phyloP scores from a whole-genome alignment of 1,140 invertebrate species.

The Aphis craccivora region DNA sequence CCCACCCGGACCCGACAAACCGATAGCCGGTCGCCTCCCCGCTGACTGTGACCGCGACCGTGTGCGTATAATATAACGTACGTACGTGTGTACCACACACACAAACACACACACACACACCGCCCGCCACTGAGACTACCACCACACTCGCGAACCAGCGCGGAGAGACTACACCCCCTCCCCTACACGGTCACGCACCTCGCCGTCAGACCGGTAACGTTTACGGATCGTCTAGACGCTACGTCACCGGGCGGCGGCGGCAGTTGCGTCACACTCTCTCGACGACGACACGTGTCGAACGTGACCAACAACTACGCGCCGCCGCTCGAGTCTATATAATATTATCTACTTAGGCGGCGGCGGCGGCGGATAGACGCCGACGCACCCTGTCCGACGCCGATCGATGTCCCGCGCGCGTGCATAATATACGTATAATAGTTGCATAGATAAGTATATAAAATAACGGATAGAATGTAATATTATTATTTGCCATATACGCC shows the following conservation, averaged over 20 bases:
- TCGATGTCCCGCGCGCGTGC: conserved; percentile 13
- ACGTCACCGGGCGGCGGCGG: conserved; percentile 43
- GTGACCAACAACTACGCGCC: conserved; percentile 41
- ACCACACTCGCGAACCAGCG: not conserved
- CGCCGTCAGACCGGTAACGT: conserved; percentile 15
- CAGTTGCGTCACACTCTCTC: conserved; percentile 44
- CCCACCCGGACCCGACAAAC: not conserved
- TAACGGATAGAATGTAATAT: not conserved
- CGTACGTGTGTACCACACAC: not conserved
- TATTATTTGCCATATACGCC: not conserved
- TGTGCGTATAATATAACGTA: not conserved
- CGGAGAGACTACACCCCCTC: not conserved
- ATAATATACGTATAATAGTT: not conserved
- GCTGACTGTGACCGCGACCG: not conserved
- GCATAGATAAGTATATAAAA: no score
- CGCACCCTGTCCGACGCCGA: not conserved
- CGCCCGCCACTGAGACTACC: not conserved
- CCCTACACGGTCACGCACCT: not conserved
- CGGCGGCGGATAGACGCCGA: not conserved
- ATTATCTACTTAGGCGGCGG: not conserved
- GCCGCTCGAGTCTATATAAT: not conserved
- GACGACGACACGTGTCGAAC: conserved; percentile 50
- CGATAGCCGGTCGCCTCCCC: not conserved
- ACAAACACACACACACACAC: no score
- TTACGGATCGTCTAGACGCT: conserved; percentile 52